Percentiles rank a stretch among this genome's conserved stretches.
Evolutionary conservation across 1,140 invertebrate genomes (phyloP).

Genomic region (Apis laboriosa): DNA sequence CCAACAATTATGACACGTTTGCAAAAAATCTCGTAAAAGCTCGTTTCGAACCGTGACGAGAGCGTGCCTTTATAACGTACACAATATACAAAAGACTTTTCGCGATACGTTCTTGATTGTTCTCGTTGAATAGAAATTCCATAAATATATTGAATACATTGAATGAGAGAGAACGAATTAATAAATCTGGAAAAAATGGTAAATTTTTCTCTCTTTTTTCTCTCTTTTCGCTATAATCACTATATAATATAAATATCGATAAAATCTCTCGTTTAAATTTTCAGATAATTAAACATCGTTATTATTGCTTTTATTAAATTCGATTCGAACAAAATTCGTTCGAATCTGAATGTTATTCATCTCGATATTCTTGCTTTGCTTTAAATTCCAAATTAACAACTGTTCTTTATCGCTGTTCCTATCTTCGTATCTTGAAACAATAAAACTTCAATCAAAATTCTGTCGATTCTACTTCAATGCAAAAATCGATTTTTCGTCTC

Average conservation of each 20-base stretch:
- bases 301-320: neutral
- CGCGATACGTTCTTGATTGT: neutral
- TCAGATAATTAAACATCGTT: neutral
- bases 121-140: slow-evolving; percentile 45
- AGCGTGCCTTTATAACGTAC: neutral
- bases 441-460: neutral
- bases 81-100: neutral
- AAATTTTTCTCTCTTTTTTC: too few relatives aligned
- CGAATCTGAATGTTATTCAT: neutral
- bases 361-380: neutral
- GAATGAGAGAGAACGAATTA: neutral
- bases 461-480: neutral
- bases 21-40: slow-evolving; percentile 21
- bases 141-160: slow-evolving; percentile 33
- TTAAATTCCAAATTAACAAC: neutral
- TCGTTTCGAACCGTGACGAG: slow-evolving; percentile 37
- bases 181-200: neutral
- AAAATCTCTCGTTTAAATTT: neutral
- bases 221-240: too few relatives aligned
- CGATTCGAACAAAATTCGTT: neutral
- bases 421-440: neutral
- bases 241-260: too few relatives aligned
- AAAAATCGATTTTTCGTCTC: neutral
- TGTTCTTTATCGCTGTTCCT: neutral
- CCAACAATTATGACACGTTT: slow-evolving; percentile 57